These are phyloP conservation scores for Stegostoma tigrinum DNA, from an alignment of 2,113 vertebrate species.

Conservation along the genomic window DNA sequence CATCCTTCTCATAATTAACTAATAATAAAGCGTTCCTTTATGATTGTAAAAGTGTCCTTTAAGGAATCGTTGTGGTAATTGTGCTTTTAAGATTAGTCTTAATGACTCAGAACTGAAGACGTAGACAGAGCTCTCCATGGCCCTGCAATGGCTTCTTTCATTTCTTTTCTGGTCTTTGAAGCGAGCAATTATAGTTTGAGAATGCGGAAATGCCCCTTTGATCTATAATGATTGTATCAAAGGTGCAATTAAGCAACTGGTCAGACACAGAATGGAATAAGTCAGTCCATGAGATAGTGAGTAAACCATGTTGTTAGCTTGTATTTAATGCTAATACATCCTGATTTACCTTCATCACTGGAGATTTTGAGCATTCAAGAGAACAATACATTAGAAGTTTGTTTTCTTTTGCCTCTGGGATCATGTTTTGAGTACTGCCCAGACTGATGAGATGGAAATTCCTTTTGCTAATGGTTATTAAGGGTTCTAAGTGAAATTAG, in stretches of 20 bases:
- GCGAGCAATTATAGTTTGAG: not conserved
- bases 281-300: not conserved
- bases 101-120: not conserved
- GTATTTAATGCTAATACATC: not conserved
- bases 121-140: not conserved
- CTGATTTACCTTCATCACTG: not conserved
- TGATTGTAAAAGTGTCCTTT: not conserved
- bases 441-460: not conserved
- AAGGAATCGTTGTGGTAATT: not conserved
- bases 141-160: not conserved
- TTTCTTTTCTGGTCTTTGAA: no score
- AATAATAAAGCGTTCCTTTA: not conserved
- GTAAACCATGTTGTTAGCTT: not conserved
- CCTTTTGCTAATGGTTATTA: not conserved
- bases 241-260: not conserved
- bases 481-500: conserved; percentile 13
- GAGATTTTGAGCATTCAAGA: not conserved
- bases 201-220: not conserved
- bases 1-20: not conserved
- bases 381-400: not conserved
- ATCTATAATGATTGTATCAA: not conserved
- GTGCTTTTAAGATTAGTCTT: not conserved
- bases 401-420: not conserved
- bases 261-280: not conserved
- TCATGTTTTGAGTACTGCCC: not conserved